Evolutionary conservation across 2,113 vertebrate species (phyloP), one percentile per base, ranked within the genome.

Genomic region (Megaleporinus macrocephalus): DNA sequence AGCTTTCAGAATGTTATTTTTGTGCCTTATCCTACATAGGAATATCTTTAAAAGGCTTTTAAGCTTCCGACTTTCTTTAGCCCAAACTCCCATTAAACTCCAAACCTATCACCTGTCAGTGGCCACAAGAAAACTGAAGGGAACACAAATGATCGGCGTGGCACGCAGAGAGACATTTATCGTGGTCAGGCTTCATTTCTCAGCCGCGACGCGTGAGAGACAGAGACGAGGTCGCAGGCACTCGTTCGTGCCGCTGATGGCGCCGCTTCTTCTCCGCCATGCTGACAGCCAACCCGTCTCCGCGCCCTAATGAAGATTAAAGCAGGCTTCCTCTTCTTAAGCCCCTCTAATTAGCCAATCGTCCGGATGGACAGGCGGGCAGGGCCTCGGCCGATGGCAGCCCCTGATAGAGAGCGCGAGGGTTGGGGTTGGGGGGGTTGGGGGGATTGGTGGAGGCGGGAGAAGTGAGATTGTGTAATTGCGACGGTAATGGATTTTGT

Each of bases 401-500:
- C 22, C 69, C 5, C 49, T 47, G 83, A 83, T 77, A 82, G 83
- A 82, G 73, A 70, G 75, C 81, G 78, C 63, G 79, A 73, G 61
- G 61, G 61, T 71, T 22, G 72, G 76, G 20, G 20, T 20, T 4
- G 66, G 9, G 33, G 75, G 33, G 62, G 65, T 5, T 72, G 69
- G 75, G 73, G 36, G 7, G 36, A 36, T 78, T 73, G 73, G 82
- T 85, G 83, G 57, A 80, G 73, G 57, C 73, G 62, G 72, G 26
- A 68, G 80, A 73, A 79, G 74, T 72, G 75, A 81, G 81, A 89
- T 81, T 80, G 87, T 69, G 82, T 92, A 93, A 93, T 93, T 92
- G 91, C 90, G 87, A 90, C 55, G 84, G 86, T 94, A 93, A 93
- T 93, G 86, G 89, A 87, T 93, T 91, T 92, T 91, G 92, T 92